Conservation (phyloP, 2,113 vertebrate genomes). For the Spermophilus dauricus region DNA sequence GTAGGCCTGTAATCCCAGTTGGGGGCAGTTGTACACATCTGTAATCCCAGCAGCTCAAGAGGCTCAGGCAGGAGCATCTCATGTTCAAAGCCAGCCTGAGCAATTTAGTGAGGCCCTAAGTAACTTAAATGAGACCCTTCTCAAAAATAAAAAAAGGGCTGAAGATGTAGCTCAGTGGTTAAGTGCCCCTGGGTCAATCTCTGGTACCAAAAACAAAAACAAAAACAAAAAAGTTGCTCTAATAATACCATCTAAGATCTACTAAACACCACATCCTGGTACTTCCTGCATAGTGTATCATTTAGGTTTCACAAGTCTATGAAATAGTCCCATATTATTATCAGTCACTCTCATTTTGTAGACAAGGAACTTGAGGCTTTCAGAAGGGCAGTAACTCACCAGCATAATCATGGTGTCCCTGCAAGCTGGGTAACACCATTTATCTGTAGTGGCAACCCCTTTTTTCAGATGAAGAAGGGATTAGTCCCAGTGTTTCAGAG, state of each 20-base stretch:
- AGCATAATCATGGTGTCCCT: not conserved
- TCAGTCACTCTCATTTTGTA: not conserved
- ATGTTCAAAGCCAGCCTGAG: no score
- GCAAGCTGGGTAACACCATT: not conserved
- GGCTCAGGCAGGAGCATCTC: no score
- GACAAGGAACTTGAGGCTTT: not conserved
- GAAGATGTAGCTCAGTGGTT: no score
- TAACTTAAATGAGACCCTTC: no score
- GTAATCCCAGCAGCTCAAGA: no score
- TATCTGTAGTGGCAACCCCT: not conserved
- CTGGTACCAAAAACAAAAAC: no score
- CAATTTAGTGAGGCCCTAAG: no score
- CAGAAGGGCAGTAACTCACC: not conserved
- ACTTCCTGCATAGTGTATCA: not conserved
- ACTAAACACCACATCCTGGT: not conserved
- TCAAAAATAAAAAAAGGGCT: no score
- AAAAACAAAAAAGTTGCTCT: not conserved
- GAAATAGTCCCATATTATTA: not conserved
- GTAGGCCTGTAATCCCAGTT: no score
- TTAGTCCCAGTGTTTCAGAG: conserved; percentile 20
- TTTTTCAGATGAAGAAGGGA: not conserved
- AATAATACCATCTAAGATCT: not conserved
- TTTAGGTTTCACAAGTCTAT: not conserved
- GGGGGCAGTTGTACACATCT: no score
- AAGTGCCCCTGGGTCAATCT: no score